Conservation (phyloP, 2,888 invertebrate genomes). For the Amiota communis region DNA sequence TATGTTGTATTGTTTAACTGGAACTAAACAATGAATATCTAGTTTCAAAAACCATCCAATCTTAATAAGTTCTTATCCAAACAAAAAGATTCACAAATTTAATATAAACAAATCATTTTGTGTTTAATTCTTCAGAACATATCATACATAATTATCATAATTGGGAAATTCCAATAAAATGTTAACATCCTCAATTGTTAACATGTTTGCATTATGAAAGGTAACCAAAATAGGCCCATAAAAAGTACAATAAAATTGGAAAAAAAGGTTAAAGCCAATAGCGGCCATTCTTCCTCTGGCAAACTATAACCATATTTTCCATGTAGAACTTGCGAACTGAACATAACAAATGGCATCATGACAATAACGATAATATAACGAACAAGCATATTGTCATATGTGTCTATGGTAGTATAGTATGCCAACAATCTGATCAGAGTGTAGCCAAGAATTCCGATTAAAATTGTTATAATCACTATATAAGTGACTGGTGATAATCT, state of each 20-base stretch:
- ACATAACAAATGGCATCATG: slow-evolving; percentile 11
- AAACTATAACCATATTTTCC: neutral
- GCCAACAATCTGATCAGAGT: too few relatives aligned
- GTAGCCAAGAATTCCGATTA: neutral
- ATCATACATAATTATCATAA: too few relatives aligned
- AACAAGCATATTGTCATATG: neutral
- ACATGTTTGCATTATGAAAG: neutral
- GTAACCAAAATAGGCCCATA: neutral
- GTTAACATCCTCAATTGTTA: too few relatives aligned
- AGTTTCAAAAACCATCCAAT: too few relatives aligned
- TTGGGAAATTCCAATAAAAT: too few relatives aligned
- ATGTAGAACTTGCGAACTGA: slow-evolving; percentile 19
- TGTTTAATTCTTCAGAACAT: too few relatives aligned
- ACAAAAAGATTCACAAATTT: too few relatives aligned
- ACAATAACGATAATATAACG: neutral
- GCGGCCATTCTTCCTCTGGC: neutral
- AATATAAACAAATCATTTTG: too few relatives aligned
- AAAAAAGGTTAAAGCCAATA: neutral
- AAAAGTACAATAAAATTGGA: neutral
- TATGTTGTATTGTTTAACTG: too few relatives aligned
- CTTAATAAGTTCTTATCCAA: too few relatives aligned
- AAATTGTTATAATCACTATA: neutral
- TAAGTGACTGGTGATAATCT: neutral
- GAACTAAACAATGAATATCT: too few relatives aligned
- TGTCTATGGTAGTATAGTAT: too few relatives aligned